Evolutionary conservation across 2,113 vertebrate genomes (phyloP).

Genomic region (Megaleporinus macrocephalus): DNA sequence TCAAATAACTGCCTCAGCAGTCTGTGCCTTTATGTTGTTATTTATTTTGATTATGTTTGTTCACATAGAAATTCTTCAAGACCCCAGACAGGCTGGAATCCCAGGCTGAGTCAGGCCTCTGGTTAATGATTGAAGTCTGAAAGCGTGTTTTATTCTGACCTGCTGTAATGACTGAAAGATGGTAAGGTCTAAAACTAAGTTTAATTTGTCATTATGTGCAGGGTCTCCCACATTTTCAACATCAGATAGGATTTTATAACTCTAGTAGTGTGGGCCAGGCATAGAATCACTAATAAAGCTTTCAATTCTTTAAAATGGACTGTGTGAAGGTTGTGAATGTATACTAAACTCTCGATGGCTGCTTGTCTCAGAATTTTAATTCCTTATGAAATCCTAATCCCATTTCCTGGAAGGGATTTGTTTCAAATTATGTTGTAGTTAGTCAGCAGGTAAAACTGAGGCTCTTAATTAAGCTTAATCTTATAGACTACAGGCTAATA

Average conservation of each 20-base stretch:
- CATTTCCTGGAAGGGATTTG: constrained; percentile 10
- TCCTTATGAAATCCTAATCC: constrained; percentile 23
- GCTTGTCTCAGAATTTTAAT: constrained; percentile 37
- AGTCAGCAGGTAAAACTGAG: neutral
- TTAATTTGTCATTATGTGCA: no score
- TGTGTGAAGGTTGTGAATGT: constrained; percentile 7
- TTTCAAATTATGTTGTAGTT: constrained; percentile 3
- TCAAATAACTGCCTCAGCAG: no score
- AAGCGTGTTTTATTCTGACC: no score
- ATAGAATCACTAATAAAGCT: neutral
- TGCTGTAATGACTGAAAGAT: no score
- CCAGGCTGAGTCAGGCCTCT: no score
- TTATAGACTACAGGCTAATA: neutral
- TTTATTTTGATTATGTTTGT: no score
- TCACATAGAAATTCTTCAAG: no score
- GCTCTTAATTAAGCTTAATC: neutral
- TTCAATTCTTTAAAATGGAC: neutral
- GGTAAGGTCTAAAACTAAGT: no score
- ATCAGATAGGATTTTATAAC: neutral
- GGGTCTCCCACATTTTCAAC: no score
- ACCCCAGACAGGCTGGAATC: no score
- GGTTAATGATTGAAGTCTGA: no score
- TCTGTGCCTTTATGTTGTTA: no score
- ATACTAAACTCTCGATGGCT: constrained; percentile 21
- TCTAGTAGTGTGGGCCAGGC: neutral